Evolutionary conservation across 1,140 invertebrate genomes (phyloP).

Genomic region (Polypedilum vanderplanki): DNA sequence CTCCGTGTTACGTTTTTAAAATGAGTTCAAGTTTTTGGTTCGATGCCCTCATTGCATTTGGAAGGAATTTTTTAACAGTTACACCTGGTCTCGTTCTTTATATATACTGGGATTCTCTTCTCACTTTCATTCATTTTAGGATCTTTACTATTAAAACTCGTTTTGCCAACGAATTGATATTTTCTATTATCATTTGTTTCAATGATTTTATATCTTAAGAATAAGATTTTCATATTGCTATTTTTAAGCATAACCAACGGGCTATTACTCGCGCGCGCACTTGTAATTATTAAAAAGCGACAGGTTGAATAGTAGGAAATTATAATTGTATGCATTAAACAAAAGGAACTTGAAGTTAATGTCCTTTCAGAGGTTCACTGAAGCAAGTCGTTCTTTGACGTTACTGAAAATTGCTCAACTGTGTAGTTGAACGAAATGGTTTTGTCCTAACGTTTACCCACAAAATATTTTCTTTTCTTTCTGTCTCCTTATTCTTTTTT

Average conservation of each 20-base stretch:
- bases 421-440: constrained; percentile 3
- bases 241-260: not conserved
- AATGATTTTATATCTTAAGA: no score
- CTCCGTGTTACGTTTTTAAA: not conserved
- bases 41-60: not conserved
- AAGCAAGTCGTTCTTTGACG: not conserved
- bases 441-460: not conserved
- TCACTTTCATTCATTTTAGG: not conserved
- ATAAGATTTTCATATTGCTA: no score
- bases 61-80: constrained; percentile 4
- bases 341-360: not conserved
- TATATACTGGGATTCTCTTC: not conserved
- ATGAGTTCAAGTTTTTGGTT: constrained; percentile 11
- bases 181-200: no score
- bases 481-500: no score
- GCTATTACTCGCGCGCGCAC: not conserved
- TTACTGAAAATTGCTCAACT: constrained; percentile 7
- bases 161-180: not conserved
- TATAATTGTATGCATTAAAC: not conserved
- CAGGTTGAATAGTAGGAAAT: not conserved
- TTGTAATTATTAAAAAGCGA: not conserved
- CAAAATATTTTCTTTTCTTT: not conserved
- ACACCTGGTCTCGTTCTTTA: not conserved
- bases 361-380: not conserved
- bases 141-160: not conserved